These are phyloP conservation scores for Neodiprion pinetum DNA, from an alignment of 1,140 invertebrate species.

Conservation along the genomic window DNA sequence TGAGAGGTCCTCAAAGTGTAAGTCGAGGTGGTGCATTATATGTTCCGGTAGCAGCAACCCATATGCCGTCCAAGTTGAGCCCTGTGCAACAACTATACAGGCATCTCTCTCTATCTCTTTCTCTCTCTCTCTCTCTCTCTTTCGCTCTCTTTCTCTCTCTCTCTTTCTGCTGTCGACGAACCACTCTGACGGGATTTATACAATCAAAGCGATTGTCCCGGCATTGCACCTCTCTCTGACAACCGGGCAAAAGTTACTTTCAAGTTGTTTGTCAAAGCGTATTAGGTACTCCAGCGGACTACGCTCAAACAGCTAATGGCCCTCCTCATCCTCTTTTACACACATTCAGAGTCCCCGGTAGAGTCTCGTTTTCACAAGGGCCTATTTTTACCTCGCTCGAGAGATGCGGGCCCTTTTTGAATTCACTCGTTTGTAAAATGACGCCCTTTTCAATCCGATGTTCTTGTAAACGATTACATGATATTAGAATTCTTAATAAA, in stretches of 20 bases:
- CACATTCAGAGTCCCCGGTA: too few relatives aligned
- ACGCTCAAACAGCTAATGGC: background rate
- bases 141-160: too few relatives aligned
- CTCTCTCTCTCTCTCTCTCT: background rate
- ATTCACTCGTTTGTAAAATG: too few relatives aligned
- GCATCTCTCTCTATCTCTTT: background rate
- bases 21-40: background rate
- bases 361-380: too few relatives aligned
- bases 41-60: background rate
- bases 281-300: background rate
- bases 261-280: background rate
- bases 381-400: too few relatives aligned
- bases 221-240: background rate
- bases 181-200: too few relatives aligned
- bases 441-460: too few relatives aligned
- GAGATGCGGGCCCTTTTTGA: too few relatives aligned
- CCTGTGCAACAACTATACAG: background rate
- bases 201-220: constrained; percentile 1
- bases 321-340: too few relatives aligned
- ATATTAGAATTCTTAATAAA: too few relatives aligned
- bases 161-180: background rate
- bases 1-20: background rate
- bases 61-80: background rate
- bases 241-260: background rate
- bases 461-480: too few relatives aligned